Percentiles rank a stretch among this genome's conserved stretches.
phyloP scores from a whole-genome alignment of 2,797 vertebrate species.

The Sandelia bainsii region DNA sequence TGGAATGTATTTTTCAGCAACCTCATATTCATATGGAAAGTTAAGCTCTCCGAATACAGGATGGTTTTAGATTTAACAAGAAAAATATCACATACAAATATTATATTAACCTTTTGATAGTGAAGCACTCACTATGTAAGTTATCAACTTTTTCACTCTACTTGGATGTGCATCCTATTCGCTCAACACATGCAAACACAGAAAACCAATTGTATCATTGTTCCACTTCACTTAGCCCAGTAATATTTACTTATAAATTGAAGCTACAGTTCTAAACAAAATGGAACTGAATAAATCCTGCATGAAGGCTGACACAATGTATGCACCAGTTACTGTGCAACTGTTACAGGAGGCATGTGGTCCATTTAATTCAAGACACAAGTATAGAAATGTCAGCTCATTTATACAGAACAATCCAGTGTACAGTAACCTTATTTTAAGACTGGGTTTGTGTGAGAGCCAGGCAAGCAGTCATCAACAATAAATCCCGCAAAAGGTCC shows the following conservation, averaged over 20 bases:
- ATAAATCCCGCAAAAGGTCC: not conserved
- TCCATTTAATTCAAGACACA: conserved; percentile 36
- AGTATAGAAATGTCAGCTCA: not conserved
- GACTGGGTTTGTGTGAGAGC: not conserved
- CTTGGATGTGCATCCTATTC: conserved; percentile 4
- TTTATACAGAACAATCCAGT: conserved; percentile 7
- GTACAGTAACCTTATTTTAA: not conserved
- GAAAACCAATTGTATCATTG: conserved; percentile 17
- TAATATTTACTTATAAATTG: conserved; percentile 47
- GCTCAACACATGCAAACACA: conserved; percentile 10
- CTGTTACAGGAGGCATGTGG: conserved; percentile 1
- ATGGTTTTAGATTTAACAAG: conserved; percentile 76
- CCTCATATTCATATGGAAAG: conserved; percentile 71
- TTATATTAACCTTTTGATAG: conserved; percentile 71
- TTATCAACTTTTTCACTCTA: conserved; percentile 41
- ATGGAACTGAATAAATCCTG: conserved; percentile 34
- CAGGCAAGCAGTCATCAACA: not conserved
- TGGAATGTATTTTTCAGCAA: conserved; percentile 74
- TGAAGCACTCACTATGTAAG: conserved; percentile 66
- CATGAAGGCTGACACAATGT: conserved; percentile 22
- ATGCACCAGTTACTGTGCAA: conserved; percentile 12
- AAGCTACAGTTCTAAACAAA: conserved; percentile 28
- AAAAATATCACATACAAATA: conserved; percentile 79
- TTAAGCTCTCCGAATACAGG: conserved; percentile 75
- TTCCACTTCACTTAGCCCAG: conserved; percentile 31